Conservation (phyloP, 2,888 invertebrate species). For the Microplitis manilae region DNA sequence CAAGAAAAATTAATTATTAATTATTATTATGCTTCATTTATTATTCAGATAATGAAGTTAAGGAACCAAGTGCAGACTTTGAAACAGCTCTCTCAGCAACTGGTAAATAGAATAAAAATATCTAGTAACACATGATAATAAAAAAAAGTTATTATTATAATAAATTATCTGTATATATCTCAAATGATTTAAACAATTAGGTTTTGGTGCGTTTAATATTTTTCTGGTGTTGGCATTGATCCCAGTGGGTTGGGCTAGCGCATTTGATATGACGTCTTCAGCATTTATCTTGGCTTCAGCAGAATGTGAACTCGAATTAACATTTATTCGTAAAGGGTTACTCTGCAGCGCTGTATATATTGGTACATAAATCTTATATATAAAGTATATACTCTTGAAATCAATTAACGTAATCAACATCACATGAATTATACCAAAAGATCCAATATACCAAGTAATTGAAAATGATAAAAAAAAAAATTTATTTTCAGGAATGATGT, state of each 20-base stretch:
- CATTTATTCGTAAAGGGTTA: constrained; percentile 80
- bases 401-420: constrained; percentile 1
- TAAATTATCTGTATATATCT: neutral
- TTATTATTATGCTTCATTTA: neutral
- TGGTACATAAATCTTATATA: constrained; percentile 72
- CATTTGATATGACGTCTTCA: constrained; percentile 82
- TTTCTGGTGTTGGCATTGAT: constrained; percentile 75
- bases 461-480: no score
- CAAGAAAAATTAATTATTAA: neutral
- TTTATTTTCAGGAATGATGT: constrained; percentile 79
- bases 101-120: constrained; percentile 65
- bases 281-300: constrained; percentile 84
- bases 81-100: constrained; percentile 81
- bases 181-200: constrained; percentile 49
- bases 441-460: no score
- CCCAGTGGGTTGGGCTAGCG: constrained; percentile 79
- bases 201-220: constrained; percentile 81
- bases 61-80: constrained; percentile 74
- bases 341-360: constrained; percentile 82
- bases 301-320: constrained; percentile 81
- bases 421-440: neutral
- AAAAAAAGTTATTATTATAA: neutral
- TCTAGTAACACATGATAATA: neutral
- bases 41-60: constrained; percentile 36
- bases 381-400: neutral